Evolutionary conservation across 2,888 invertebrate genomes (phyloP), one percentile per base, ranked within the genome.

Genomic region (Ariolimax columbianus): DNA sequence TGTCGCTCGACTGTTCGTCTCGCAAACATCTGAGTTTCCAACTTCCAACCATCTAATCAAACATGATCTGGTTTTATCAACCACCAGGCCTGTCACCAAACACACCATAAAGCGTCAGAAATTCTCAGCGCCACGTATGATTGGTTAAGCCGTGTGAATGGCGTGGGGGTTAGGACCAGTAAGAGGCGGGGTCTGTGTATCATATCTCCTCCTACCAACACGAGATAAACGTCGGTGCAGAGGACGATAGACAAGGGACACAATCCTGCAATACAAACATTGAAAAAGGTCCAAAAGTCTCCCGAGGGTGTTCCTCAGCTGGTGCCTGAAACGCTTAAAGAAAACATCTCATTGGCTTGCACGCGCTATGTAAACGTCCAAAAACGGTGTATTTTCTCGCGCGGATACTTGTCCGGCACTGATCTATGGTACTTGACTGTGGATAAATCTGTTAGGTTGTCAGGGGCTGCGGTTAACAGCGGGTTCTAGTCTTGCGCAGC

Each of bases 311-410:
- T 38, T 73, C 38, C 11, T 30, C 14, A n/a, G 19, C 59, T 7
- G 73, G 68, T 26, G 75, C 75, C 38, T 55, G 30, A 59, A 73
- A 82, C 70, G 51, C 36, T 36, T 47, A 73, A 82, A 63, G 81
- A 81, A 81, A 81, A 81, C 81, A 72, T 51, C 81, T 81, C 81
- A 81, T 81, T 81, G 81, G 81, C 72, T 81, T 81, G 81, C 38
- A 72, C 17, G 55, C 47, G 33, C 7, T 26, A 36, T 51, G 59
- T 36, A 70, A 38, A 36, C 26, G 55, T 68, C 68, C 47, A 59
- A 81, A n/a, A n/a, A 47, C 47, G 81, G 72, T 55, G 81, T 72
- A 36, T 36, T 81, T 51, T 51, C 72, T 72, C n/a, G 72, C 19
- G 72, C 55, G 33, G 36, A 72, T 7, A 51, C 70, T 55, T 36